These are phyloP conservation scores for Malacoctenus gilli DNA, from an alignment of 2,797 vertebrate species.

Conservation along the genomic window DNA sequence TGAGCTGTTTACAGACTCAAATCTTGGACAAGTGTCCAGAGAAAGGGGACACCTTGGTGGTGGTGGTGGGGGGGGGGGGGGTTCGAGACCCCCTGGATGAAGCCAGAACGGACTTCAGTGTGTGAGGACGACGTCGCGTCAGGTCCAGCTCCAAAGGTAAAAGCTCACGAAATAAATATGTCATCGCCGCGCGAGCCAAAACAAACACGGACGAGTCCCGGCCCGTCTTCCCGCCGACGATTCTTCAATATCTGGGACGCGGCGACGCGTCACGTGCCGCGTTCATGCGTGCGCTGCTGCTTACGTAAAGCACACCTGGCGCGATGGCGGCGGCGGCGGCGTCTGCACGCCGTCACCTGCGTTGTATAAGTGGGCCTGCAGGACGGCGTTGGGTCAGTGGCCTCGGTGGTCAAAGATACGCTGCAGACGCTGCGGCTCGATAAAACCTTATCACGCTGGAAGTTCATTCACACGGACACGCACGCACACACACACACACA, in stretches of 20 bases:
- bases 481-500: slow-evolving; percentile 11
- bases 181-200: background rate
- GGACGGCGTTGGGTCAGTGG: slow-evolving; percentile 8
- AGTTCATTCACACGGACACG: slow-evolving; percentile 33
- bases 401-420: background rate
- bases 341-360: no score
- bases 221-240: background rate
- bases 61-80: no score
- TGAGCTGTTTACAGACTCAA: no score
- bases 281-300: background rate
- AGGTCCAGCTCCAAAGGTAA: no score
- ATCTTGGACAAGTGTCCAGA: no score
- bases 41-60: no score
- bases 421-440: slow-evolving; percentile 18
- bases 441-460: slow-evolving; percentile 36
- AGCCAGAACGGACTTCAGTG: no score
- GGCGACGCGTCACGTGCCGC: slow-evolving; percentile 6
- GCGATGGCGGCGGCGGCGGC: no score
- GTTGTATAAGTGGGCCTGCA: slow-evolving; percentile 13
- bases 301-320: slow-evolving; percentile 18
- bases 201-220: background rate
- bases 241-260: no score
- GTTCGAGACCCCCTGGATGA: no score
- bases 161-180: no score
- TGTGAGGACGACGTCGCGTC: no score